Evolutionary conservation across 2,113 vertebrate species (phyloP).

Genomic region (Gulo gulo): DNA sequence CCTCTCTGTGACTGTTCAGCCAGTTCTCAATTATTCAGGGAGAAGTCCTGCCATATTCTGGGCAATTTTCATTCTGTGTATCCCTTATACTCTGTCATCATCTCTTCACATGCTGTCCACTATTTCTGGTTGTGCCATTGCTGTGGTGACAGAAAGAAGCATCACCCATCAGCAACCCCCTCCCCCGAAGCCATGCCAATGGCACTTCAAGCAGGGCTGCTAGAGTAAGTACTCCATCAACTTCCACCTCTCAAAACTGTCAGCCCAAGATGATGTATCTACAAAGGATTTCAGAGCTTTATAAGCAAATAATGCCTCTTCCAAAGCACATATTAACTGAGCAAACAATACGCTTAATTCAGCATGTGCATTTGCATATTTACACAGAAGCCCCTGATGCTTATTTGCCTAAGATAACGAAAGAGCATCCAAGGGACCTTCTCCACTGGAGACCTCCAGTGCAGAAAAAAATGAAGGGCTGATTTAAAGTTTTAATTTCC

Average conservation of each 20-base stretch:
- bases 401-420: constrained; percentile 74
- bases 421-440: constrained; percentile 37
- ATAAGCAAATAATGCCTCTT: constrained; percentile 69
- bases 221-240: constrained; percentile 55
- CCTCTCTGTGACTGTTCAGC: background rate
- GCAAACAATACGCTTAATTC: constrained; percentile 67
- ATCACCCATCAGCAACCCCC: constrained; percentile 17
- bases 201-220: background rate
- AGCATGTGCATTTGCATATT: constrained; percentile 53
- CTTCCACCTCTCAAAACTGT: constrained; percentile 44
- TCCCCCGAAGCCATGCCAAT: background rate
- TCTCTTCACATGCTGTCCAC: constrained; percentile 52
- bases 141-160: constrained; percentile 57
- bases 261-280: constrained; percentile 59
- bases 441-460: background rate
- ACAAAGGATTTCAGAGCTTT: constrained; percentile 62
- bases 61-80: constrained; percentile 45
- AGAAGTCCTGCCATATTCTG: constrained; percentile 27
- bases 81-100: constrained; percentile 45
- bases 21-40: background rate
- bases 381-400: constrained; percentile 65
- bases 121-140: constrained; percentile 56
- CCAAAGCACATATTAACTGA: constrained; percentile 66
- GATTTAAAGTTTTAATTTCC: constrained; percentile 59
- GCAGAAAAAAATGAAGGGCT: background rate